Conservation (phyloP, 1,140 invertebrate genomes). For the Diprion similis region DNA sequence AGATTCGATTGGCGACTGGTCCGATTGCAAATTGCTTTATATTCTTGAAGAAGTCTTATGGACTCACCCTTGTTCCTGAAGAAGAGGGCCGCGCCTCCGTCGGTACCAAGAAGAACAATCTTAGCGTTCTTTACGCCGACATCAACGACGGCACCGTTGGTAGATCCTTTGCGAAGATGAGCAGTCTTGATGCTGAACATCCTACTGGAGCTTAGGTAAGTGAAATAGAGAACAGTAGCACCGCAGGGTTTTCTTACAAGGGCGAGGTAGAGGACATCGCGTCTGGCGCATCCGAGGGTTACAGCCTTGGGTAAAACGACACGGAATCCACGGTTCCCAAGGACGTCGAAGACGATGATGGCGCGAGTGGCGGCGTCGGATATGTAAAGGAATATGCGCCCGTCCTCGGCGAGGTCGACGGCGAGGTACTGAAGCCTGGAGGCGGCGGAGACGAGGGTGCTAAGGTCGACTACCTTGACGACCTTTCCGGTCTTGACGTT, state of each 20-base stretch:
- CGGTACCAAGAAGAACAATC: constrained; percentile 68
- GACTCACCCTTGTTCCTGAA: constrained; percentile 55
- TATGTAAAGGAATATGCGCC: constrained; percentile 58
- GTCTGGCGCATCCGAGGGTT: constrained; percentile 40
- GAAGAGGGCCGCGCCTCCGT: constrained; percentile 65
- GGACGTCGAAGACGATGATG: constrained; percentile 68
- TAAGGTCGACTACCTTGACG: constrained; percentile 67
- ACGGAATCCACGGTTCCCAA: constrained; percentile 58
- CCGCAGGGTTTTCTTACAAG: constrained; percentile 61
- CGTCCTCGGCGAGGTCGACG: constrained; percentile 63
- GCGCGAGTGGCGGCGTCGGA: constrained; percentile 66
- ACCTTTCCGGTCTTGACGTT: constrained; percentile 66
- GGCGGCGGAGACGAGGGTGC: constrained; percentile 57
- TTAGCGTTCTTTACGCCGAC: constrained; percentile 64
- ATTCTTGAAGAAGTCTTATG: background rate
- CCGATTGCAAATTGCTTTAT: too few species aligned
- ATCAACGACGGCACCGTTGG: constrained; percentile 62
- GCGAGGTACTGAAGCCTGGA: constrained; percentile 71
- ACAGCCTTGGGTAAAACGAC: constrained; percentile 65
- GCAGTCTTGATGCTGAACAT: constrained; percentile 65
- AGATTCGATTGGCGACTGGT: too few species aligned
- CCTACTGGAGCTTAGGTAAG: constrained; percentile 63
- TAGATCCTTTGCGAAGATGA: constrained; percentile 59
- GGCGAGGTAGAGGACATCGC: constrained; percentile 67
- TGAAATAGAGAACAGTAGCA: constrained; percentile 64